Evolutionary conservation across 2,888 invertebrate genomes (phyloP), one percentile per base, ranked within the genome.

Genomic region (Agonopterix arenella): DNA sequence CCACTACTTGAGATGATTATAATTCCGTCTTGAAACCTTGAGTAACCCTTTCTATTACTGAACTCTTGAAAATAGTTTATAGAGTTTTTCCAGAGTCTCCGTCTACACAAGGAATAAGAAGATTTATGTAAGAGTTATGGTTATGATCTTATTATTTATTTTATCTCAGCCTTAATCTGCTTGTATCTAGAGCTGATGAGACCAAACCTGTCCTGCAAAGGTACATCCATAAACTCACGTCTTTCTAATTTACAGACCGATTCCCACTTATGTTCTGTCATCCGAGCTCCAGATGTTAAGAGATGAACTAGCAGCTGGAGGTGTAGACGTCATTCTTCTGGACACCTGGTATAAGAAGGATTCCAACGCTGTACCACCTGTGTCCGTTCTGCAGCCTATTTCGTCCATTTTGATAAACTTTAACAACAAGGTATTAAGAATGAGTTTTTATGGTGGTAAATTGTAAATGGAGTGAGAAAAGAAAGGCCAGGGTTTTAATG

Each of bases 341-440:
- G 97, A 98, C 75, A 93, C 94, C 3, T 98, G 98, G 98, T 99
- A 98, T 80, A 94, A 96, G 69, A 97, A 97, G 79, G 99, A 99
- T 73, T 94, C 95, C 53, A 99, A 99, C 73, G 96, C 98, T 0
- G 98, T 98, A 0, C 99, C 99, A 0, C 95, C 98, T 0, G 94
- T 97, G 10, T 98, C 97, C 4, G 96, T 98, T 10, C 88, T 99
- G 18, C 98, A 99, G 73, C 98, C 98, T 0, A 99, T 99, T 66
- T 98, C 98, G 9, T 98, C 98, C 4, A 98, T 99, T 68, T 89
- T 98, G 42, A 94, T 97, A 55, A 98, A 99, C 83, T 99, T 98
- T 71, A 98, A 98, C 74, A 99, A 99, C 69, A 99, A 99, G 92
- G 97, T 96, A 28, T 28, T 28, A 5, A 5, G 7, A 5, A 28